Evolutionary conservation across 2,113 vertebrate genomes (phyloP), one percentile per base, ranked within the genome.

Genomic region (Atlantisia rogersi): DNA sequence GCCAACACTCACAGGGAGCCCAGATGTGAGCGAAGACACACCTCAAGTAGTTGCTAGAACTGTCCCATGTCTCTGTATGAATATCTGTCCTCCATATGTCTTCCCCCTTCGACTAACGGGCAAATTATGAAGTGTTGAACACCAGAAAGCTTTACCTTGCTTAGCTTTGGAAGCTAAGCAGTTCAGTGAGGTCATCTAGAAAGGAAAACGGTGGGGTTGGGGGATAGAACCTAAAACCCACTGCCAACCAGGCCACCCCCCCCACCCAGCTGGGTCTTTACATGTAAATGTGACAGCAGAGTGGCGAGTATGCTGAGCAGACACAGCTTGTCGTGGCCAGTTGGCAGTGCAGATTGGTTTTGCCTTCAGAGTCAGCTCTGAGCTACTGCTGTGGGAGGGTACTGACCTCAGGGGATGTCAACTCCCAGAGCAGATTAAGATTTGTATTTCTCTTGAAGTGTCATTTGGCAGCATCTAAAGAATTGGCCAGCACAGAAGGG

Each of bases 1-100:
- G 60, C 48, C 44, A 76, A 0, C 0, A 0, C 37, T 53, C 2
- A 2, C 0, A n/a, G 60, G 60, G 81, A 16, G 52, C 48, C 37
- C 50, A 56, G 18, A 7, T 25, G 29, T 60, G 53, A 39, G 56
- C 25, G 42, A 56, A n/a, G 64, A 48, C 37, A 52, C 42, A 64
- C 21, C 21, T 2, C 6, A 4, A 52, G 21, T 17, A 89, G n/a
- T 62, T 86, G 53, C 62, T 90, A 40, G 31, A 79, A 37, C 63
- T 3, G 1, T 44, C 21, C 81, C 25, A 2, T 81, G 14, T 65
- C 64, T 67, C 62, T 19, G 4, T 37, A 2, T 58, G 37, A 79
- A 88, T 87, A 64, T 55, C 18, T 62, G 37, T 25, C 37, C 74
- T 88, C n/a, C 31, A 64, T 55, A 16, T 62, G 37, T 25, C 37